Conservation (phyloP, 1,140 invertebrate genomes). For the Cydia amplana region DNA sequence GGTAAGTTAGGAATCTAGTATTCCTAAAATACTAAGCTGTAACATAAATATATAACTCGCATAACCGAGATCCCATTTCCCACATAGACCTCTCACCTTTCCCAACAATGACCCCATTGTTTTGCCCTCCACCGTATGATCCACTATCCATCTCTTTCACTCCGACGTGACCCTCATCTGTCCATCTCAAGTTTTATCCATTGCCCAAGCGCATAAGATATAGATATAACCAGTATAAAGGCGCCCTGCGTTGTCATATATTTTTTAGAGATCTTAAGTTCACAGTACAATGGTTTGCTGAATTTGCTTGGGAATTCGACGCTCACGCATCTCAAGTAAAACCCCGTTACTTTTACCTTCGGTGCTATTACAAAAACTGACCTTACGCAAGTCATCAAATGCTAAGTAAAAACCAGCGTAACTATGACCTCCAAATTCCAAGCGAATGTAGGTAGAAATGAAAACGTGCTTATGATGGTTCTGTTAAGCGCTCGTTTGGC, state of each 20-base stretch:
- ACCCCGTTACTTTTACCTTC: slow-evolving; percentile 76
- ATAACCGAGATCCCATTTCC: slow-evolving; percentile 6
- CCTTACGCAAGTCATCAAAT: not conserved
- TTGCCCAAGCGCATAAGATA: not conserved
- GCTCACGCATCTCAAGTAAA: slow-evolving; percentile 74
- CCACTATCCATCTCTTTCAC: not conserved
- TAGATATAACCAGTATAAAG: not conserved
- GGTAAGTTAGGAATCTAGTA: not conserved
- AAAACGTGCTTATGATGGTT: not conserved
- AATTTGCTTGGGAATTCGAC: not conserved
- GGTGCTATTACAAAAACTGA: not conserved
- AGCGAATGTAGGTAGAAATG: not conserved
- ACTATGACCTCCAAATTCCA: not conserved
- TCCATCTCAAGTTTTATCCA: not conserved
- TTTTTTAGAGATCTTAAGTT: not conserved
- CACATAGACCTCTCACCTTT: slow-evolving; percentile 27
- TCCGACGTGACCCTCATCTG: not conserved
- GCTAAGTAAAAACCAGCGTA: not conserved
- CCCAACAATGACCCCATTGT: slow-evolving; percentile 19
- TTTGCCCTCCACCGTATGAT: slow-evolving; percentile 11
- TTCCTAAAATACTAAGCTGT: not conserved
- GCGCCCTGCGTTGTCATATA: no score
- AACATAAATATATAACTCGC: no score
- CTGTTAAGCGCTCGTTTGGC: not conserved
- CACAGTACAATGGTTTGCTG: not conserved